Percentiles rank a stretch among this genome's conserved stretches.
These are phyloP conservation scores for Lates calcarifer DNA, from an alignment of 2,113 vertebrate genomes.

Conservation along the genomic window DNA sequence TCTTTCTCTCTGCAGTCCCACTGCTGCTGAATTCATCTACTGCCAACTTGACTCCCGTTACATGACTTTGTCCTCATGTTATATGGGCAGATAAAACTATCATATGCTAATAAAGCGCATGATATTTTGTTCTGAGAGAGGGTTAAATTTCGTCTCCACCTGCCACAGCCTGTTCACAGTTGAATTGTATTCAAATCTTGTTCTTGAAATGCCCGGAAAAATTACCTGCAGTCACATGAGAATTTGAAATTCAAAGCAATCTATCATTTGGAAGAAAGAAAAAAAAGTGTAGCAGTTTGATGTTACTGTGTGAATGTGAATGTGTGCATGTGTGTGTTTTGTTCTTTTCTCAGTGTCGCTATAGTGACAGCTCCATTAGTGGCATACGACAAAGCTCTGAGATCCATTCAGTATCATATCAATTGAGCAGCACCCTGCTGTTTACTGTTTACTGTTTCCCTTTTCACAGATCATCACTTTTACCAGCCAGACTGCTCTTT, in stretches of 20 bases:
- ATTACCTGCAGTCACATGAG: slow-evolving; percentile 10
- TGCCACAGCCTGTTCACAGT: slow-evolving; percentile 10
- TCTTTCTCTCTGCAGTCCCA: neutral
- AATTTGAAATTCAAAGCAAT: slow-evolving; percentile 74
- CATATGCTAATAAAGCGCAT: slow-evolving; percentile 24
- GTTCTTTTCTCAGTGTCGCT: slow-evolving; percentile 27
- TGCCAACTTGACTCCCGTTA: neutral
- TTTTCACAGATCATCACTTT: slow-evolving; percentile 48
- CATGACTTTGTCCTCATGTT: neutral
- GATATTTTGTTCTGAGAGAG: slow-evolving; percentile 17
- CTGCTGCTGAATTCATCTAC: neutral
- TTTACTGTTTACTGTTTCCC: slow-evolving; percentile 11
- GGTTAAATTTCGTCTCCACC: neutral
- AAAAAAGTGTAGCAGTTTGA: slow-evolving; percentile 3
- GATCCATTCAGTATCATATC: neutral
- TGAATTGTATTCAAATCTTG: slow-evolving; percentile 72
- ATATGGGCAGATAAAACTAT: neutral
- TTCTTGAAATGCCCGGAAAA: slow-evolving; percentile 49
- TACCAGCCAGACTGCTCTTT: slow-evolving; percentile 8
- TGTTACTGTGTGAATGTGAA: slow-evolving; percentile 10
- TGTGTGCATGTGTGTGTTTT: neutral
- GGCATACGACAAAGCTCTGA: neutral
- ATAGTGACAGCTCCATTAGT: slow-evolving; percentile 50
- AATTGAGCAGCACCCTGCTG: slow-evolving; percentile 14
- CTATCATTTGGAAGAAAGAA: slow-evolving; percentile 35